phyloP scores from a whole-genome alignment of 2,888 invertebrate species.

The Thysanoteuthis rhombus region DNA sequence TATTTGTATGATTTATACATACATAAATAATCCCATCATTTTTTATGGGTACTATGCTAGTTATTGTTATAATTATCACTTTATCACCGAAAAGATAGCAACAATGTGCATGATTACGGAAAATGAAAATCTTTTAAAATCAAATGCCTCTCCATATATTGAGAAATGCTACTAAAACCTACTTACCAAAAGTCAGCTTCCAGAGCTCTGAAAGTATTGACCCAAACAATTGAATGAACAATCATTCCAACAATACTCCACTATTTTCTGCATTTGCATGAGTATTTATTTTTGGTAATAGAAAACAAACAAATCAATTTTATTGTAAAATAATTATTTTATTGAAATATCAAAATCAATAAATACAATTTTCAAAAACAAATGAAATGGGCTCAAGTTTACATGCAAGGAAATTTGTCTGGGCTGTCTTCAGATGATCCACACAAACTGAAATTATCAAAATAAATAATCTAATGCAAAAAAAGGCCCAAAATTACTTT shows the following conservation, averaged over 20 bases:
- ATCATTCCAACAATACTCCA: neutral
- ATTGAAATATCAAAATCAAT: neutral
- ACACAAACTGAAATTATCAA: neutral
- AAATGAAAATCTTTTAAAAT: neutral
- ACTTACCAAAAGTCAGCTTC: neutral
- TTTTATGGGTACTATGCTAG: too few relatives aligned
- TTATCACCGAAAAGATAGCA: too few relatives aligned
- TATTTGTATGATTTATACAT: too few relatives aligned
- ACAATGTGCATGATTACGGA: neutral
- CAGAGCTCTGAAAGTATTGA: neutral
- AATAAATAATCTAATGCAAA: neutral
- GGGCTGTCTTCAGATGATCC: neutral
- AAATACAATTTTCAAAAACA: neutral
- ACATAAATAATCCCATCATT: too few relatives aligned
- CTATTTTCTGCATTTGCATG: neutral
- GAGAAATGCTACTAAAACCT: neutral
- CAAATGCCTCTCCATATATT: neutral
- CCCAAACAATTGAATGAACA: neutral
- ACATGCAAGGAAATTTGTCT: neutral
- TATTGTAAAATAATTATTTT: neutral
- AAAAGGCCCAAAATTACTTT: neutral
- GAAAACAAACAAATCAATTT: neutral
- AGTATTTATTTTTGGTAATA: neutral
- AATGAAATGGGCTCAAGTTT: neutral
- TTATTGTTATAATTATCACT: too few relatives aligned